These are phyloP conservation scores for Holacanthella duospinosa DNA, from an alignment of 2,888 invertebrate genomes.

Conservation along the genomic window DNA sequence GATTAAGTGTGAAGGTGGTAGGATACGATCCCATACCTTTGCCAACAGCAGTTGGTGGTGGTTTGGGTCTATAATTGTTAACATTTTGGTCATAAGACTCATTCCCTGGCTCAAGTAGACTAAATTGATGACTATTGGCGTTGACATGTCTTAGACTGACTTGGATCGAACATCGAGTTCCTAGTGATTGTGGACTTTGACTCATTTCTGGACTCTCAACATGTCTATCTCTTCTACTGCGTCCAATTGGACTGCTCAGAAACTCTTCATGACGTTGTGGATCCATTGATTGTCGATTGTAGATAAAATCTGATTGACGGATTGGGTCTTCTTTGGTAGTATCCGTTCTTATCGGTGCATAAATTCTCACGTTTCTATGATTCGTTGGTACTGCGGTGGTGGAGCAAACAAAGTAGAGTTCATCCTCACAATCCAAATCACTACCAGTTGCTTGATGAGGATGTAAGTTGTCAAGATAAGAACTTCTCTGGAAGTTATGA, in stretches of 20 bases:
- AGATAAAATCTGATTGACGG: not conserved
- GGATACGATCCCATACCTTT: not conserved
- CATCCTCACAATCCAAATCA: conserved; percentile 17
- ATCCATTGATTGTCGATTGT: not conserved
- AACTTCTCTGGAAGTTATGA: not conserved
- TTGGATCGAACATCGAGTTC: not conserved
- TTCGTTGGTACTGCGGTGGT: not conserved
- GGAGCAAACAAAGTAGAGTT: conserved; percentile 22
- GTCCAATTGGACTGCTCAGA: not conserved
- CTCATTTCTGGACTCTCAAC: not conserved
- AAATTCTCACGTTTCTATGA: not conserved
- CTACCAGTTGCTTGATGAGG: not conserved
- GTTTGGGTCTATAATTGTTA: not conserved
- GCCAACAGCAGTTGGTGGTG: not conserved
- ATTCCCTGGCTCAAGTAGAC: not conserved
- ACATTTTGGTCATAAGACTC: not conserved
- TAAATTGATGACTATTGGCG: not conserved
- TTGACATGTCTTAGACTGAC: not conserved
- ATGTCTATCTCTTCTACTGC: not conserved
- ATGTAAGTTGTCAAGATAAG: not conserved
- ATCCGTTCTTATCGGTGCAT: not conserved
- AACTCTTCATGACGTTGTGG: not conserved
- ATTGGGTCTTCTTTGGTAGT: not conserved
- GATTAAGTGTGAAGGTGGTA: not conserved
- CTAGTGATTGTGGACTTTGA: not conserved